These are phyloP conservation scores for Ariopsis seemanni DNA, from an alignment of 2,113 vertebrate genomes.

Conservation along the genomic window DNA sequence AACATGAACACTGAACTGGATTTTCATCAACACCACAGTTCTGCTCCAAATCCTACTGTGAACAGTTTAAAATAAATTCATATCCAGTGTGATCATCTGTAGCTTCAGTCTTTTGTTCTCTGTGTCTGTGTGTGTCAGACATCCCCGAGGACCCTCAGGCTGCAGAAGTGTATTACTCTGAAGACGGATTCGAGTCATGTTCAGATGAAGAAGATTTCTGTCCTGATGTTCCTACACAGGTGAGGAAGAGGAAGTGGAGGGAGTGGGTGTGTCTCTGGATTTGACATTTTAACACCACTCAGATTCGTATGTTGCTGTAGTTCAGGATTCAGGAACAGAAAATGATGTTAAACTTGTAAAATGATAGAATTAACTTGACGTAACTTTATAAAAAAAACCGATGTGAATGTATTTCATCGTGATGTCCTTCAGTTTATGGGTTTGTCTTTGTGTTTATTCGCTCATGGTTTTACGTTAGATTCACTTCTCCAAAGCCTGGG, in stretches of 20 bases:
- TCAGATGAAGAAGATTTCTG: slow-evolving; percentile 70
- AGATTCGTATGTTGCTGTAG: background rate
- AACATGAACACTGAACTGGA: too few species aligned
- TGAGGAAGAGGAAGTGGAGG: slow-evolving; percentile 48
- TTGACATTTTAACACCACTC: background rate
- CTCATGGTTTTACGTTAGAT: background rate
- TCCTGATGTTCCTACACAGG: slow-evolving; percentile 65
- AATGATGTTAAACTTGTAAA: background rate
- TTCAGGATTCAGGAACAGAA: background rate
- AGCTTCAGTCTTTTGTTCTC: background rate
- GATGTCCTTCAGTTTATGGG: too few species aligned
- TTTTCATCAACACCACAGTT: too few species aligned
- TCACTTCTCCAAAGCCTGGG: too few species aligned
- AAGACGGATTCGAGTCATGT: slow-evolving; percentile 82
- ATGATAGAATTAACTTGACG: background rate
- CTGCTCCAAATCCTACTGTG: too few species aligned
- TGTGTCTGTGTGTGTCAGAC: slow-evolving; percentile 57
- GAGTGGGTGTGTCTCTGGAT: background rate
- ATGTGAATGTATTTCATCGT: background rate
- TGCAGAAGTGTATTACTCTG: slow-evolving; percentile 79
- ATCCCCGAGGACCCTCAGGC: slow-evolving; percentile 82
- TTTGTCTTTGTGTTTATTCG: background rate
- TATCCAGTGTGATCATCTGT: too few species aligned
- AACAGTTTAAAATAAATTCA: too few species aligned
- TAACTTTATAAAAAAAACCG: background rate